Evolutionary conservation across 2,888 invertebrate species (phyloP), one percentile per base, ranked within the genome.

Genomic region (Diaphora mendica): DNA sequence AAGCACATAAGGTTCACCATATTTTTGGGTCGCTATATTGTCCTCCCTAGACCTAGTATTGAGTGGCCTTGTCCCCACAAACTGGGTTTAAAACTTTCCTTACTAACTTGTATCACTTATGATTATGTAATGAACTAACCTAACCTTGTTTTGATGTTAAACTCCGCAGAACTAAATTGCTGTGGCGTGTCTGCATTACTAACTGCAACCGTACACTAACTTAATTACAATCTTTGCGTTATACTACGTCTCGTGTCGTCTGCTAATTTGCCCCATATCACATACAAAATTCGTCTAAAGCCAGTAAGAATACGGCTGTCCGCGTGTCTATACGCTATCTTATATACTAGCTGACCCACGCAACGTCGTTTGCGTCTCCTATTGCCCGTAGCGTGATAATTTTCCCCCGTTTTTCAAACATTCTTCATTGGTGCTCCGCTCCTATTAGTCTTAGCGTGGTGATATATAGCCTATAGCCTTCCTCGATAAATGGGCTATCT

Each of bases 51-150:
- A 69, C 42, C 30, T 20, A 62, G 33, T 30, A n/a, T 69, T n/a
- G 35, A 23, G 13, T n/a, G 65, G n/a, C 64, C 55, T 66, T 59
- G 59, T 70, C 51, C 39, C 26, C n/a, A 62, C 62, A 44, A 51
- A 68, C 72, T 72, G 44, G 72, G 68, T 68, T 72, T 51, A 55
- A 70, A 69, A 69, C 64, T 51, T 51, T 8, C 13, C 30, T 55
- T 48, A 66, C 20, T 35, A 44, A 26, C 35, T 55, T 71, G 51
- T 17, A 35, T 51, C 48, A 35, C 65, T 65, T 65, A 65, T 65
- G 51, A 64, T 71, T 71, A 65, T 65, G 65, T 65, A 51, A 65
- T 51, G 35, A 55, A 26, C 20, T 3, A 48, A 23, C n/a, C 30
- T 70, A 64, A n/a, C 70, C 64, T 64, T 64, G 70, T 70, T 33